A percentile compares a stretch with the other conserved stretches of the same genome.
These are phyloP conservation scores for Steinernema hermaphroditum DNA, from an alignment of 2,888 invertebrate genomes.

Conservation along the genomic window DNA sequence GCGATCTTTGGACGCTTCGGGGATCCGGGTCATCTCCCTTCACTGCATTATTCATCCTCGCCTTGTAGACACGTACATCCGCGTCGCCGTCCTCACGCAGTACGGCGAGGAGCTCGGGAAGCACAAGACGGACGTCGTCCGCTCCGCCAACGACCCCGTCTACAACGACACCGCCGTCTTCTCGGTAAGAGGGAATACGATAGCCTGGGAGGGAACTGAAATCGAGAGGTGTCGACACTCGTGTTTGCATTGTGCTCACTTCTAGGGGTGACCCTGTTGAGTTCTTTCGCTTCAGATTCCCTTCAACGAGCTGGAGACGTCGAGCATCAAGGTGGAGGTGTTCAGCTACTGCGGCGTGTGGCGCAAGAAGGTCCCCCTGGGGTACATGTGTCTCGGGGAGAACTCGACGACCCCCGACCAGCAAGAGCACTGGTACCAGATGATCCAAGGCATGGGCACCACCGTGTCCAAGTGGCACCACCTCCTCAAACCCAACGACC, in stretches of 20 bases:
- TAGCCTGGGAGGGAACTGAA: background rate
- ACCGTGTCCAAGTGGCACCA: slow-evolving; percentile 62
- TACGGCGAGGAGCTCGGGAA: slow-evolving; percentile 51
- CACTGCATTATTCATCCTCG: too few relatives aligned
- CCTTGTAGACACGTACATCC: slow-evolving; percentile 54
- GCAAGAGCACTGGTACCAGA: slow-evolving; percentile 61
- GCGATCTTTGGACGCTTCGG: too few relatives aligned
- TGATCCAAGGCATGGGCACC: slow-evolving; percentile 59
- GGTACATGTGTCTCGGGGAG: slow-evolving; percentile 52
- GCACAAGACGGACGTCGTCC: slow-evolving; percentile 53
- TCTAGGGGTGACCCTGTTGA: too few relatives aligned
- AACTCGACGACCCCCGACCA: slow-evolving; percentile 52
- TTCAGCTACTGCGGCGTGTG: slow-evolving; percentile 54
- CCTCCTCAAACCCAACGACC: slow-evolving; percentile 5
- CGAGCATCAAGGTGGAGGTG: slow-evolving; percentile 53
- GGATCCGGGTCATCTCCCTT: too few relatives aligned
- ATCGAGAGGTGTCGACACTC: too few relatives aligned
- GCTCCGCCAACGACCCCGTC: slow-evolving; percentile 48
- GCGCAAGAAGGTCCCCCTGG: slow-evolving; percentile 52
- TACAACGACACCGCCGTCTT: slow-evolving; percentile 52
- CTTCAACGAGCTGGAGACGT: slow-evolving; percentile 48
- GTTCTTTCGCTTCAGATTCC: slow-evolving; percentile 48
- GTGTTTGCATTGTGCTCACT: too few relatives aligned
- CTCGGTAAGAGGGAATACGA: slow-evolving; percentile 37
- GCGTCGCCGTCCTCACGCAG: slow-evolving; percentile 49